Conservation (phyloP, 2,113 vertebrate species). For the Saccopteryx bilineata region DNA sequence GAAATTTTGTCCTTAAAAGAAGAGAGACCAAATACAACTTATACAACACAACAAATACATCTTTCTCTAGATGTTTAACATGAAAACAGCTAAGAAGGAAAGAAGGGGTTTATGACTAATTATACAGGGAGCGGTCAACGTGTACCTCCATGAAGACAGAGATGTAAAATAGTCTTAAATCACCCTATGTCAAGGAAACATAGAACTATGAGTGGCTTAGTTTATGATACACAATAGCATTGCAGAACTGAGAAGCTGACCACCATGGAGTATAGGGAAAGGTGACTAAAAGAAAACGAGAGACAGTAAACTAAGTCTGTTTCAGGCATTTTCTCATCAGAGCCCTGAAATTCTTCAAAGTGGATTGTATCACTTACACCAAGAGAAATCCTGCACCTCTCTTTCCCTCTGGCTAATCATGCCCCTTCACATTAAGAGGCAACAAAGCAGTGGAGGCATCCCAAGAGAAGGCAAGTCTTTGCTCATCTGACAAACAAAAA, state of each 20-base stretch:
- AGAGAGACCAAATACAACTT: background rate
- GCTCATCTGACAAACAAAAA: background rate
- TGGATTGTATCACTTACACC: background rate
- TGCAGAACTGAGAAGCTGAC: background rate
- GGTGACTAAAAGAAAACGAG: background rate
- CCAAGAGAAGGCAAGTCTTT: background rate
- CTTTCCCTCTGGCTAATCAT: background rate
- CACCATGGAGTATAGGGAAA: background rate
- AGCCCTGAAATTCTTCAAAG: background rate
- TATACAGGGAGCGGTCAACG: background rate
- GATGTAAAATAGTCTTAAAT: constrained; percentile 13
- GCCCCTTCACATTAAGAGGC: background rate
- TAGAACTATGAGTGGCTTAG: background rate
- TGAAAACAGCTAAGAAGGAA: background rate
- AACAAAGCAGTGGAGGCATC: background rate
- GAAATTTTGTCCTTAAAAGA: constrained; percentile 10
- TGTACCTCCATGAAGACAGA: background rate
- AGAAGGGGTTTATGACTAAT: background rate
- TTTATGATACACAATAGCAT: background rate
- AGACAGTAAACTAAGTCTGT: background rate
- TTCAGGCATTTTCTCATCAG: background rate
- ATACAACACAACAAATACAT: background rate
- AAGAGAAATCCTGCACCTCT: background rate
- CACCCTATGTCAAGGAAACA: background rate
- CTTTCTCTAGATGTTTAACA: constrained; percentile 19